Conservation (phyloP, 1,140 invertebrate genomes). For the Ceratitis capitata region DNA sequence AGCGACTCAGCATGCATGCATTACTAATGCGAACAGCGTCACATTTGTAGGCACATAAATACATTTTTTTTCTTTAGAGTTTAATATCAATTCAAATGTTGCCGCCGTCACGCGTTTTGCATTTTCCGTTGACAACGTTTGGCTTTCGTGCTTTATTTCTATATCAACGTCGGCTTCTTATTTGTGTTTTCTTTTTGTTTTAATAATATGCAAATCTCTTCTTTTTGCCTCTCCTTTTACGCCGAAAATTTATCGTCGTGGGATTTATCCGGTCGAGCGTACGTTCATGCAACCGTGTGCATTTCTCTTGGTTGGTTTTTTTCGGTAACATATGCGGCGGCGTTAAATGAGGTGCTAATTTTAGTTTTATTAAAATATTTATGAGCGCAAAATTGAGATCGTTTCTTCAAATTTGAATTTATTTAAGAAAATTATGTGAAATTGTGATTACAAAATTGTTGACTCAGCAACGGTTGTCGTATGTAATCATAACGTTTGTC, state of each 20-base stretch:
- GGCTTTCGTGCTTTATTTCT: neutral
- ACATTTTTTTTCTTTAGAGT: no score
- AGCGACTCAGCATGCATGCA: neutral
- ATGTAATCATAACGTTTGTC: no score
- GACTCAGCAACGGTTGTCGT: no score
- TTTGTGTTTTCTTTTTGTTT: constrained; percentile 7
- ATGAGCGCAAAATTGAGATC: neutral
- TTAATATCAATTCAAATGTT: neutral
- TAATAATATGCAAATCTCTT: constrained; percentile 29
- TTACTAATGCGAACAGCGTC: neutral
- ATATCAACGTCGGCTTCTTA: neutral
- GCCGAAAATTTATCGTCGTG: neutral
- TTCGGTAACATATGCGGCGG: neutral
- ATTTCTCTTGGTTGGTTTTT: neutral
- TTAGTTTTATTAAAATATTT: neutral
- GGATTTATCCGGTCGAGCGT: neutral
- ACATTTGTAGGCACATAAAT: neutral
- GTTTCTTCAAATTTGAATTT: no score
- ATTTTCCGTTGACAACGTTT: neutral
- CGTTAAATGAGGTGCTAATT: neutral
- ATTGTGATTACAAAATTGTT: no score
- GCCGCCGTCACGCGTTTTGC: neutral
- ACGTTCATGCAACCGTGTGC: neutral
- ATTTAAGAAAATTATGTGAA: no score
- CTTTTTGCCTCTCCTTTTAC: neutral